Evolutionary conservation across 2,888 invertebrate species (phyloP).

Genomic region (Drosophila birchii): DNA sequence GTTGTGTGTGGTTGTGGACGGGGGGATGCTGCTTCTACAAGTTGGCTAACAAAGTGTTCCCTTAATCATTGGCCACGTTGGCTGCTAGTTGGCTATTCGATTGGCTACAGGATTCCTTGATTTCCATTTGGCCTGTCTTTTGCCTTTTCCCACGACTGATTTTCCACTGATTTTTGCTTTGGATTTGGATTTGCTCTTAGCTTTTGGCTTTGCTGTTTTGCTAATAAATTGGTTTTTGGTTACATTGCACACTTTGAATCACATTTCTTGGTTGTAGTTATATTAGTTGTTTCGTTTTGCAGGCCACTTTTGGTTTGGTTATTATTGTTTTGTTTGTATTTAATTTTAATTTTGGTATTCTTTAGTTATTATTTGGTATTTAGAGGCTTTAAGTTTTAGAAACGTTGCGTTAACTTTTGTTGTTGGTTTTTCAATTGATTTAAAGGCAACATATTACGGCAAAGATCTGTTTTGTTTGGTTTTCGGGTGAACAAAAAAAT

Average conservation of each 20-base stretch:
- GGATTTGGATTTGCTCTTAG: constrained; percentile 6
- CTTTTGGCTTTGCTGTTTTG: constrained; percentile 28
- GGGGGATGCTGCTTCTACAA: constrained; percentile 38
- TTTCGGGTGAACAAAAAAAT: constrained; percentile 17
- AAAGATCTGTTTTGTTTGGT: constrained; percentile 41
- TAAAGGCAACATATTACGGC: constrained; percentile 73
- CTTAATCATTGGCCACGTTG: constrained; percentile 70
- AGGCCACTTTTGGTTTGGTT: constrained; percentile 74
- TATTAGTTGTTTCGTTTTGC: constrained; percentile 59
- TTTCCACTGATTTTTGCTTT: constrained; percentile 8
- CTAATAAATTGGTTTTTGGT: constrained; percentile 56
- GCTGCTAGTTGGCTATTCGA: constrained; percentile 66
- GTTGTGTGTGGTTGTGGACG: constrained; percentile 32
- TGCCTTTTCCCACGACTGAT: constrained; percentile 8
- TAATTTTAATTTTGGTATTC: constrained; percentile 19
- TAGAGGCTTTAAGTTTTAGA: constrained; percentile 59
- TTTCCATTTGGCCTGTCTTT: constrained; percentile 67
- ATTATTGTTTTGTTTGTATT: constrained; percentile 3
- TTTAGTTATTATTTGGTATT: constrained; percentile 31
- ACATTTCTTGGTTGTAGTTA: constrained; percentile 63
- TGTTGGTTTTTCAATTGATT: constrained; percentile 50
- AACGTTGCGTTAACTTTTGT: constrained; percentile 77
- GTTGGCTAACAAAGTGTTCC: constrained; percentile 56
- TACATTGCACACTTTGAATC: constrained; percentile 76
- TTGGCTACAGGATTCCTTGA: constrained; percentile 52